Evolutionary conservation across 2,113 vertebrate species (phyloP).

Genomic region (Sylvia atricapilla): DNA sequence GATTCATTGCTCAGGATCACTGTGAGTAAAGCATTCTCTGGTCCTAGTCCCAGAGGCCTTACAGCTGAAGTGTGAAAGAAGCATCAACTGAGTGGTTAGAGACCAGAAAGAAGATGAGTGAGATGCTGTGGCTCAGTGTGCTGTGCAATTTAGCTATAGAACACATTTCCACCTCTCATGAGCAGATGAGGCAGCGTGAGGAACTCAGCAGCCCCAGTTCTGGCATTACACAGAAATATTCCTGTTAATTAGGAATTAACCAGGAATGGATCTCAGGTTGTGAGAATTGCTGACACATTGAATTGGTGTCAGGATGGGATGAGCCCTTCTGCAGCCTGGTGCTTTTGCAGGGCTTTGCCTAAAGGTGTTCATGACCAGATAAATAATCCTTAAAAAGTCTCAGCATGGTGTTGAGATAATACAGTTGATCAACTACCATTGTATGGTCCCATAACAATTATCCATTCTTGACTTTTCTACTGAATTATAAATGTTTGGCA

Average conservation of each 20-base stretch:
- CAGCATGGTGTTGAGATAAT: background rate
- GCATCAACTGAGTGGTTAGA: background rate
- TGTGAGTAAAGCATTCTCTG: background rate
- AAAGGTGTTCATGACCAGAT: background rate
- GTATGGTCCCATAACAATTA: background rate
- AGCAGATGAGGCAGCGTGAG: background rate
- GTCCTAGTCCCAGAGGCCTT: background rate
- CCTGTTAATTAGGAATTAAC: background rate
- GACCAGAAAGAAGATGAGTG: background rate
- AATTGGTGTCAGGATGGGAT: background rate
- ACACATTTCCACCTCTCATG: background rate
- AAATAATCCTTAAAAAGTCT: background rate
- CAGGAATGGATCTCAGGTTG: background rate
- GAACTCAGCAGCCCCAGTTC: background rate
- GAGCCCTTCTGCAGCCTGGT: background rate
- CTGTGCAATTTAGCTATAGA: background rate
- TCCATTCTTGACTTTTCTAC: background rate
- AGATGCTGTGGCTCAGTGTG: background rate
- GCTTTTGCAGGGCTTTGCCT: background rate
- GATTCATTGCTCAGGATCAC: background rate
- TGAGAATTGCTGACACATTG: background rate
- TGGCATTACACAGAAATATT: background rate
- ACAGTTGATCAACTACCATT: background rate
- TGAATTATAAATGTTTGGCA: background rate
- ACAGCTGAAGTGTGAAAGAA: background rate